Percentiles rank a stretch among this genome's conserved stretches.
Conservation (phyloP, 2,113 vertebrate genomes). For the Carassius gibelio region DNA sequence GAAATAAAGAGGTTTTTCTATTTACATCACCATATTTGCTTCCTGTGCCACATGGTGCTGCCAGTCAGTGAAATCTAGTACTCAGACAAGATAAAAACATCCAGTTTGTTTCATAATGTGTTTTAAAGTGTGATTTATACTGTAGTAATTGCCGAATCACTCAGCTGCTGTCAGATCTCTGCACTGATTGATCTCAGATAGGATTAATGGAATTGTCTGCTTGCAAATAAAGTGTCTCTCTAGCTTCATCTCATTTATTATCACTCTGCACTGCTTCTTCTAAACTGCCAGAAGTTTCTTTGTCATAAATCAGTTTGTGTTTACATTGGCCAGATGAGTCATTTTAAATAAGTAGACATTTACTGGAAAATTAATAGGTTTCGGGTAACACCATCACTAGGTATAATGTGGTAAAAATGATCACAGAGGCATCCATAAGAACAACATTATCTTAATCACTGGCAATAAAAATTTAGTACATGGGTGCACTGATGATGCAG, state of each 20-base stretch:
- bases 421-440: constrained; percentile 5
- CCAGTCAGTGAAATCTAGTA: constrained; percentile 32
- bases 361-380: constrained; percentile 21
- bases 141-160: constrained; percentile 56
- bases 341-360: not conserved
- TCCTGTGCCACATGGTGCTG: constrained; percentile 35
- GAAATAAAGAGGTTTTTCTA: not conserved
- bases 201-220: constrained; percentile 59
- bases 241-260: constrained; percentile 49
- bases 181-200: constrained; percentile 52
- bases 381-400: not conserved
- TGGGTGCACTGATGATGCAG: not conserved
- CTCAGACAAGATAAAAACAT: constrained; percentile 48
- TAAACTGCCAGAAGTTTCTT: not conserved
- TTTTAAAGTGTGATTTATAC: constrained; percentile 55
- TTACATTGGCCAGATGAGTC: constrained; percentile 40
- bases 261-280: not conserved
- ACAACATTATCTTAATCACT: constrained; percentile 6
- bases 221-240: constrained; percentile 48
- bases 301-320: constrained; percentile 52
- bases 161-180: constrained; percentile 45
- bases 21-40: not conserved
- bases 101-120: constrained; percentile 58
- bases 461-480: not conserved
- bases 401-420: not conserved